phyloP scores from a whole-genome alignment of 2,888 invertebrate species.

The Agrilus biguttatus region DNA sequence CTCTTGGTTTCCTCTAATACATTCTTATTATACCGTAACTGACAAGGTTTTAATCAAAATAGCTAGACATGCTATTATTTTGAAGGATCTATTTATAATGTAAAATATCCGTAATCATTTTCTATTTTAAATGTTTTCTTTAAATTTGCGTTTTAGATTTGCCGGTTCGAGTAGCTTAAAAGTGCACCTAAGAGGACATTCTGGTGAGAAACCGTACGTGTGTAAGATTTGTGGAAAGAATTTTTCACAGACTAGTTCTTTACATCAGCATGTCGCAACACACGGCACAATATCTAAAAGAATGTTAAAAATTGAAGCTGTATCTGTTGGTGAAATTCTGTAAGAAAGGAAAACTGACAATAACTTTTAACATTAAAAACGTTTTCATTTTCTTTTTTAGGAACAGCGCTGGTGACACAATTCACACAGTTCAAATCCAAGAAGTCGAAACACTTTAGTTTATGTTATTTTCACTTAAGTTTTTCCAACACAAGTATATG shows the following conservation, averaged over 20 bases:
- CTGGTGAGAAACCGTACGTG: conserved; percentile 21
- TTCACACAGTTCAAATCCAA: conserved; percentile 24
- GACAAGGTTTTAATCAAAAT: too few relatives aligned
- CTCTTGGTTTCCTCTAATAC: too few relatives aligned
- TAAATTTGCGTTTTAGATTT: conserved; percentile 19
- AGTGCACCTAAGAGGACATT: conserved; percentile 25
- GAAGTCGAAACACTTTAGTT: conserved; percentile 9
- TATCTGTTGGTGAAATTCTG: conserved; percentile 27
- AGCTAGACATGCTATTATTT: too few relatives aligned
- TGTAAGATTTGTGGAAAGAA: conserved; percentile 27
- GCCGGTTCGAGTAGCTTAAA: conserved; percentile 26
- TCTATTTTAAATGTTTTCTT: not conserved
- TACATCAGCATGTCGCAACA: conserved; percentile 21
- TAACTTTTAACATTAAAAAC: not conserved
- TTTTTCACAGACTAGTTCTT: conserved; percentile 20
- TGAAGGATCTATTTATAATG: too few relatives aligned
- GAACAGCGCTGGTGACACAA: conserved; percentile 18
- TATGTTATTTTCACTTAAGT: not conserved
- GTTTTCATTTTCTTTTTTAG: conserved; percentile 8
- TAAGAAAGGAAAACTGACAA: conserved; percentile 15
- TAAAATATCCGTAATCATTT: too few relatives aligned
- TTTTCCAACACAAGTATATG: not conserved
- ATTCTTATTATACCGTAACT: too few relatives aligned
- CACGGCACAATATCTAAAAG: conserved; percentile 12
- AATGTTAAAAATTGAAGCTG: conserved; percentile 22